Percentiles rank a stretch among this genome's conserved stretches.
phyloP scores from a whole-genome alignment of 2,113 vertebrate species.

The Platysternon megacephalum region DNA sequence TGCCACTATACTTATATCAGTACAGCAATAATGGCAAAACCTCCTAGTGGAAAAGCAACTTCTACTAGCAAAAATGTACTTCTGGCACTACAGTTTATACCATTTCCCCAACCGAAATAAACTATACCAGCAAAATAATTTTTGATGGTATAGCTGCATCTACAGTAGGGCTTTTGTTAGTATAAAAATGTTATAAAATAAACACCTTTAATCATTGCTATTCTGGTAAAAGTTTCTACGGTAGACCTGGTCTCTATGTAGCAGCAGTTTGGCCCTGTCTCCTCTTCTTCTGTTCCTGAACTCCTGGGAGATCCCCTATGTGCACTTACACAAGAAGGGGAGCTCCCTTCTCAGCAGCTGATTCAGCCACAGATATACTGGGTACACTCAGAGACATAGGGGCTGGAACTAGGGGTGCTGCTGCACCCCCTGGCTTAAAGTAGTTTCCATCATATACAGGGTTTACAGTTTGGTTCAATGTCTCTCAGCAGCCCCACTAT shows the following conservation, averaged over 20 bases:
- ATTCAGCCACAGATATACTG: background rate
- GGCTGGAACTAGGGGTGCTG: no score
- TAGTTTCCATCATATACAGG: no score
- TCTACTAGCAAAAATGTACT: background rate
- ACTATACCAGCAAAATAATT: background rate
- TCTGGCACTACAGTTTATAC: background rate
- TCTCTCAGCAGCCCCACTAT: no score
- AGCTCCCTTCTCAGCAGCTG: background rate
- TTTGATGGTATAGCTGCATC: background rate
- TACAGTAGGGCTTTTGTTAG: background rate
- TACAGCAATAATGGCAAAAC: background rate
- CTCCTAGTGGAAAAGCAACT: background rate
- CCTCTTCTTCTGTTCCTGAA: background rate
- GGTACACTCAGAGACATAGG: background rate
- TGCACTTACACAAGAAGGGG: background rate
- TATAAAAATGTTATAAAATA: background rate
- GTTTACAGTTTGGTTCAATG: no score
- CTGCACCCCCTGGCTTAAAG: no score
- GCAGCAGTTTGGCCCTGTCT: background rate
- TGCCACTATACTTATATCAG: background rate
- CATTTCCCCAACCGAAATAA: background rate
- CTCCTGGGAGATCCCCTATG: background rate
- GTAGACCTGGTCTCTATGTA: rapidly evolving
- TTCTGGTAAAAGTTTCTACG: rapidly evolving
- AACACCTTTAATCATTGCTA: background rate